A percentile compares a stretch with the other conserved stretches of the same genome.
Evolutionary conservation across 2,113 vertebrate species (phyloP).

Genomic region (Limanda limanda): DNA sequence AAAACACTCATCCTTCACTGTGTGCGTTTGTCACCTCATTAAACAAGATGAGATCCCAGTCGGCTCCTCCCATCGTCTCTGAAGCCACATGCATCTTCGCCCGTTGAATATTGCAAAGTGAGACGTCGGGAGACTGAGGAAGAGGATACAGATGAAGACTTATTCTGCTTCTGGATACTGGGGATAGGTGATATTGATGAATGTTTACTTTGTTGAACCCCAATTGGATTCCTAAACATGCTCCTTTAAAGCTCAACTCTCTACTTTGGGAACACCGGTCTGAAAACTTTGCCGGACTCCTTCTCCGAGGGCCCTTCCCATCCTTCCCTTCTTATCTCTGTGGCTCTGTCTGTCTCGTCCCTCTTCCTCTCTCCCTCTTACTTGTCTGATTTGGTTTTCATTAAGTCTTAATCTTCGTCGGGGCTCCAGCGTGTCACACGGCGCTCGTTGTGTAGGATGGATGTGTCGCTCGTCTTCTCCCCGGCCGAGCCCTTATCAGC

Average conservation of each 20-base stretch:
- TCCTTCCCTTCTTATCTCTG: conserved; percentile 51
- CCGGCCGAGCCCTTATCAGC: conserved; percentile 67
- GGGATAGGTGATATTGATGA: background rate
- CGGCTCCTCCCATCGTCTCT: conserved; percentile 33
- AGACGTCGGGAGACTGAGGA: conserved; percentile 29
- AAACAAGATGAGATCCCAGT: conserved; percentile 51
- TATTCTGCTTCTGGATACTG: background rate
- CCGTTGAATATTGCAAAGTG: conserved; percentile 17
- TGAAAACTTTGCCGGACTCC: conserved; percentile 18
- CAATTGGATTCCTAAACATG: too few species aligned
- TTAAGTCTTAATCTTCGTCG: conserved; percentile 76
- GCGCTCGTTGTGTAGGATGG: conserved; percentile 74
- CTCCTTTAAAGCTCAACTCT: too few species aligned
- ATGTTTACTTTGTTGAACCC: too few species aligned
- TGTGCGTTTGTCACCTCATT: conserved; percentile 59
- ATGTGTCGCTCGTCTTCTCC: conserved; percentile 61
- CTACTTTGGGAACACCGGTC: too few species aligned
- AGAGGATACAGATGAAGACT: background rate
- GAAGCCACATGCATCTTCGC: conserved; percentile 1
- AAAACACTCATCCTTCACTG: conserved; percentile 62
- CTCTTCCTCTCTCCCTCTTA: conserved; percentile 31
- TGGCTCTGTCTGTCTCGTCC: background rate
- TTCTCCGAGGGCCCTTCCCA: conserved; percentile 29
- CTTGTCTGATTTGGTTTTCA: conserved; percentile 74
- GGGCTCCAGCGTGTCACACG: conserved; percentile 62